Evolutionary conservation across 35 echinoderm and acorn worm genomes (phyloP), one percentile per base, ranked within the genome.

Genomic region (Anneissia japonica): DNA sequence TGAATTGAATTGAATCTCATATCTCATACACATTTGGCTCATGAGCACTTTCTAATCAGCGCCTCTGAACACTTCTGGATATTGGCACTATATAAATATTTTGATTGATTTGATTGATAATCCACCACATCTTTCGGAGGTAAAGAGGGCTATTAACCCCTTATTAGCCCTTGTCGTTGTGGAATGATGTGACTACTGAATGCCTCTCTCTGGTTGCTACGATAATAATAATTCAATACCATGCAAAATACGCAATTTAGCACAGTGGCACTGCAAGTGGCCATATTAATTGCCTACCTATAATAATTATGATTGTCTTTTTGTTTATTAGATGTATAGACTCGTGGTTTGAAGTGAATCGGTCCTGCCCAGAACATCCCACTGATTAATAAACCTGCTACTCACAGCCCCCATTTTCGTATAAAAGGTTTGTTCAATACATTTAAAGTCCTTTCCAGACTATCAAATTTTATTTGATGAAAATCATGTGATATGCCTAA

Each of bases 311-410:
- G 13, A 79, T 83, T 72, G 40, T 86, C 74, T 86, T 35, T 93
- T 46, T 84, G n/a, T n/a, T 76, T 90, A 31, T n/a, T 84, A 99
- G 96, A 73, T 99, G 96, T 92, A 99, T 99, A 81, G 96, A 99
- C 76, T 83, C 76, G 76, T 99, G 96, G 96, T 99, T 99, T 99
- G 96, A 99, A 72, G 90, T 92, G 82, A 99, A 99, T 81, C 85
- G 96, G 32, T 99, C 96, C 16, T 99, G 96, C 74, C 96, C 96
- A 30, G 96, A 99, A 87, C 96, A 99, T 64, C 96, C 96, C 23
- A 56, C 85, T 46, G 95, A 98, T 80, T 99, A n/a, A 81, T 39
- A 5, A 35, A n/a, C n/a, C n/a, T n/a, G n/a, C n/a, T n/a, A n/a
- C n/a, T n/a, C n/a, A n/a, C n/a, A n/a, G n/a, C n/a, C n/a, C n/a